Conservation (phyloP, 2,888 invertebrate species). For the Barypeithes pellucidus region DNA sequence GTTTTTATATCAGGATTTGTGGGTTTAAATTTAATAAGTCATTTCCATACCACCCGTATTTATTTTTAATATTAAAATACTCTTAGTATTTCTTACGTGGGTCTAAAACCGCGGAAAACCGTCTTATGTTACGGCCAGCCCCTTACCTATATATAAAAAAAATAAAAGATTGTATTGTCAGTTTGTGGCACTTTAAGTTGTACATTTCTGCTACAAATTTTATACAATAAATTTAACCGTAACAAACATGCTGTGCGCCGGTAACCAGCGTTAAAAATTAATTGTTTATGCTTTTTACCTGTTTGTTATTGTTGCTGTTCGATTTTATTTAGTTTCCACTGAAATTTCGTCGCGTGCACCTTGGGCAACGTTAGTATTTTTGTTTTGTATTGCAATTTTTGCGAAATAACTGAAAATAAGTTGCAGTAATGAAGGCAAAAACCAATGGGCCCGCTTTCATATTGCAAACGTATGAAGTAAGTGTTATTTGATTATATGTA, state of each 20-base stretch:
- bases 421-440: conserved; percentile 50
- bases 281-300: conserved; percentile 54
- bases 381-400: conserved; percentile 6
- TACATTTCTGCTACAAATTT: neutral
- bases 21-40: too few relatives aligned
- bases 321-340: conserved; percentile 41
- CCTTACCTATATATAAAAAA: too few relatives aligned
- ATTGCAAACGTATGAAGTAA: conserved; percentile 78
- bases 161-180: neutral
- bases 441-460: conserved; percentile 72
- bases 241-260: conserved; percentile 27
- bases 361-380: conserved; percentile 23
- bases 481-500: conserved; percentile 61
- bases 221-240: conserved; percentile 5
- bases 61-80: too few relatives aligned
- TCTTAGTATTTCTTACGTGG: too few relatives aligned
- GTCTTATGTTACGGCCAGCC: too few relatives aligned
- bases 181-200: neutral
- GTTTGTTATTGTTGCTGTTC: conserved; percentile 40
- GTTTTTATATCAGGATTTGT: too few relatives aligned
- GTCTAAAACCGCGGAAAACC: too few relatives aligned
- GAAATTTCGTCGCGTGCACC: conserved; percentile 41
- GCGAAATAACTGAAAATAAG: conserved; percentile 15
- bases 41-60: too few relatives aligned
- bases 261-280: conserved; percentile 41